Conservation (phyloP, 2,888 invertebrate species). For the Diarsia rubi region DNA sequence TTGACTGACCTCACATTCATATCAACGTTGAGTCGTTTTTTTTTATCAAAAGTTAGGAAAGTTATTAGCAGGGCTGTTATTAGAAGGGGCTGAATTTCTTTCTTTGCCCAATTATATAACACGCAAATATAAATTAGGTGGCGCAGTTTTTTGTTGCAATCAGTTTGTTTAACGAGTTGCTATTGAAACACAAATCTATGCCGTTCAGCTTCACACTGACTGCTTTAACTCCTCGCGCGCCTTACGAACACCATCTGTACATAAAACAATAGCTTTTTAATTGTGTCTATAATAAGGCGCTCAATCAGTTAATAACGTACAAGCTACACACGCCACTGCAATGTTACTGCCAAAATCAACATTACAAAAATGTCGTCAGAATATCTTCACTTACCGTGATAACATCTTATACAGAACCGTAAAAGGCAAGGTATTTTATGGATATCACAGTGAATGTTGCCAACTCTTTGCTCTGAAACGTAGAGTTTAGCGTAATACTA, state of each 20-base stretch:
- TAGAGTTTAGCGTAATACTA: not conserved
- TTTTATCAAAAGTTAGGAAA: slow-evolving; percentile 15
- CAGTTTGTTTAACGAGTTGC: not conserved
- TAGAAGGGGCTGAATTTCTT: slow-evolving; percentile 15
- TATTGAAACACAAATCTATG: not conserved
- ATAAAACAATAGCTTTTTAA: too few species aligned
- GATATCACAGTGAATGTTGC: slow-evolving; percentile 11
- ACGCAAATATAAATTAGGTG: slow-evolving; percentile 42
- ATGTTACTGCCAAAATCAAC: not conserved
- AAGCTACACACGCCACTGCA: too few species aligned
- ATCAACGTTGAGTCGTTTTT: not conserved
- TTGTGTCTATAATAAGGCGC: too few species aligned
- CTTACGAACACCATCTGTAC: too few species aligned
- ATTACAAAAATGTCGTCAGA: not conserved
- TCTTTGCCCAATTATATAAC: slow-evolving; percentile 50
- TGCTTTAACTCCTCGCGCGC: too few species aligned
- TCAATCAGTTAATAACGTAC: too few species aligned
- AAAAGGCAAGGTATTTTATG: not conserved
- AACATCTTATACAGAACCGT: not conserved
- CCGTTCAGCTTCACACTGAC: too few species aligned
- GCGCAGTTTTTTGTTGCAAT: slow-evolving; percentile 29
- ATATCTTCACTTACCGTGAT: not conserved
- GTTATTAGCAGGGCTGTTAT: too few species aligned
- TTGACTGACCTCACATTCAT: not conserved
- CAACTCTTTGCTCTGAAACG: slow-evolving; percentile 13